Base-by-base conservation (phyloP, 2,797 vertebrate genomes). In the Micrastur ruficollis region DNA sequence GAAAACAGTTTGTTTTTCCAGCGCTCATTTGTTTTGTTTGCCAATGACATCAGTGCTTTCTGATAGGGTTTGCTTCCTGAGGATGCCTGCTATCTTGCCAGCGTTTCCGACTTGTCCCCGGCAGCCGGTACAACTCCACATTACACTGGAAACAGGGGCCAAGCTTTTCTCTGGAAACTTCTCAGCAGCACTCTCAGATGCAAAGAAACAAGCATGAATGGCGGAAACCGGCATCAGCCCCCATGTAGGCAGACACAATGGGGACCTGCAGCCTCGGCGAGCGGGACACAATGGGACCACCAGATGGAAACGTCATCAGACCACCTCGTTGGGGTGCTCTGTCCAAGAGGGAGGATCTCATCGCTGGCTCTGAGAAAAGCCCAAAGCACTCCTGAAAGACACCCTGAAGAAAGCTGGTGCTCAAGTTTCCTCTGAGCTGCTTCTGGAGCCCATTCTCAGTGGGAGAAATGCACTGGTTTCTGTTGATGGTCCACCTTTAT, bases 11-110 rank as follows among this genome's bases (percentile, higher is more conserved):
- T 95, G 95, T 83, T 92, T 98, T 97, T 96, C 96, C 88, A 90
- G 86, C 4, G 5, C 68, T 94, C 94, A 66, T 96, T 95, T 97
- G 97, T 97, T 97, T 96, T 96, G 86, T 96, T 91, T 96, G 95
- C 96, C 86, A 92, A 55, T 96, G 94, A 97, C 96, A 97, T 97
- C 96, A 96, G 85, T 94, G 85, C 83, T 96, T 86, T 89, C 84
- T 92, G 96, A 93, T 95, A 95, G 92, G 84, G 80, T 96, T 95
- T 86, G 66, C 84, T 97, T 97, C 95, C 97, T 97, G 93, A 96
- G 97, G 96, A 98, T 97, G 93, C 95, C 94, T 95, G 94, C 89
- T 97, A 96, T 97, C 95, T 96, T 91, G 86, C 95, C 89, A 91
- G 96, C 7, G 32, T 96, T 98, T 98, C 97, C 97, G 96, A 97